Percentiles rank a stretch among this genome's conserved stretches.
These are phyloP conservation scores for Vannuccia rotundouncinata DNA, from an alignment of 2,888 invertebrate genomes.

Conservation along the genomic window DNA sequence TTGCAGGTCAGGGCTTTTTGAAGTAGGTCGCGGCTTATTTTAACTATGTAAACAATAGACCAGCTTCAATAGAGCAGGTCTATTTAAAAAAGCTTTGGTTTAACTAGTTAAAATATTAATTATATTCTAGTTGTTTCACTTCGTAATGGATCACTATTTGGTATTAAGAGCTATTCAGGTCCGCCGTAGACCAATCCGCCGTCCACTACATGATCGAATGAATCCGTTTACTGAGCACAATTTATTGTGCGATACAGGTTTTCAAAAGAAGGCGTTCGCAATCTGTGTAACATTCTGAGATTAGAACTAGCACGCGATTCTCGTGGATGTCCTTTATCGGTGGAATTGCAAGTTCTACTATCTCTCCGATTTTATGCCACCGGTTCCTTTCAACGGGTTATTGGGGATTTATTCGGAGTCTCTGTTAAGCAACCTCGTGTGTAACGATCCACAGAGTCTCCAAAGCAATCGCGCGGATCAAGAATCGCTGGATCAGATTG, in stretches of 20 bases:
- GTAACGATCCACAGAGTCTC: not conserved
- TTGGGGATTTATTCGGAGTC: not conserved
- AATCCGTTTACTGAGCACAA: too few relatives aligned
- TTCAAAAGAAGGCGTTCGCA: constrained; percentile 10
- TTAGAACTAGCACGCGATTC: not conserved
- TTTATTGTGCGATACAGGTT: not conserved
- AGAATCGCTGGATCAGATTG: not conserved
- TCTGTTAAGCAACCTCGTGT: not conserved
- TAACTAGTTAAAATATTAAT: too few relatives aligned
- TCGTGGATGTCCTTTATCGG: constrained; percentile 1
- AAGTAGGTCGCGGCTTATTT: constrained; percentile 15
- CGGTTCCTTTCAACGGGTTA: not conserved
- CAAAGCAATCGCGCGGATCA: not conserved
- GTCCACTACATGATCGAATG: too few relatives aligned
- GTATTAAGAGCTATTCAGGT: too few relatives aligned
- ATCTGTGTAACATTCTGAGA: not conserved
- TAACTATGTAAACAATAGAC: too few relatives aligned
- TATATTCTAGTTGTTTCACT: too few relatives aligned
- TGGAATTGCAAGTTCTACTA: constrained; percentile 19
- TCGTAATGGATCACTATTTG: too few relatives aligned
- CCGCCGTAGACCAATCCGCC: too few relatives aligned
- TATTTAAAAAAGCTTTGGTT: too few relatives aligned
- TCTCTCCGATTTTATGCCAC: constrained; percentile 20
- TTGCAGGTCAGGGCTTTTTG: constrained; percentile 2
- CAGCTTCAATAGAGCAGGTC: too few relatives aligned